Conservation (phyloP, 2,888 invertebrate species). For the Cephus sareptanus region DNA sequence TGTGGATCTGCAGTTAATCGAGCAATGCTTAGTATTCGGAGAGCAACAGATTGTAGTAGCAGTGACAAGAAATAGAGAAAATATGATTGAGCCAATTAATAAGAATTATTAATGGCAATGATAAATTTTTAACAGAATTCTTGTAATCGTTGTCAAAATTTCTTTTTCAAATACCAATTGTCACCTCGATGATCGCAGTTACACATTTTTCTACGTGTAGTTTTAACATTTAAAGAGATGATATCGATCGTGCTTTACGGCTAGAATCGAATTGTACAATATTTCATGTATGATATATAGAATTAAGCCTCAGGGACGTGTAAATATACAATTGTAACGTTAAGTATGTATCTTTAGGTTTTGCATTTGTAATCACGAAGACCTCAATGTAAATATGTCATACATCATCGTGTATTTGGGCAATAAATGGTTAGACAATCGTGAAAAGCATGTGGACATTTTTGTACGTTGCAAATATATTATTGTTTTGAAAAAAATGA, state of each 20-base stretch:
- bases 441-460: conserved; percentile 11
- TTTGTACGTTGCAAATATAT: neutral
- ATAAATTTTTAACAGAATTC: neutral
- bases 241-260: conserved; percentile 8
- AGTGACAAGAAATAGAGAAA: neutral
- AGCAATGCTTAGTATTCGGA: neutral
- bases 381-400: conserved; percentile 50
- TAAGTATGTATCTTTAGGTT: conserved; percentile 47
- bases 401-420: conserved; percentile 48
- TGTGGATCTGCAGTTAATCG: neutral
- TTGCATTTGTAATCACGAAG: conserved; percentile 49
- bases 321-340: conserved; percentile 49
- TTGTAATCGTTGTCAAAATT: neutral
- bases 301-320: conserved; percentile 55
- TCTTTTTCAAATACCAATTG: neutral
- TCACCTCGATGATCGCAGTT: neutral
- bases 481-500: neutral
- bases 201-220: neutral
- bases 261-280: conserved; percentile 10
- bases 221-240: conserved; percentile 1
- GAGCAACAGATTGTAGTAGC: neutral
- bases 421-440: conserved; percentile 58
- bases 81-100: neutral
- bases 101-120: neutral
- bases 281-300: conserved; percentile 37